These are phyloP conservation scores for Thysanoteuthis rhombus DNA, from an alignment of 2,888 invertebrate species.

Conservation along the genomic window DNA sequence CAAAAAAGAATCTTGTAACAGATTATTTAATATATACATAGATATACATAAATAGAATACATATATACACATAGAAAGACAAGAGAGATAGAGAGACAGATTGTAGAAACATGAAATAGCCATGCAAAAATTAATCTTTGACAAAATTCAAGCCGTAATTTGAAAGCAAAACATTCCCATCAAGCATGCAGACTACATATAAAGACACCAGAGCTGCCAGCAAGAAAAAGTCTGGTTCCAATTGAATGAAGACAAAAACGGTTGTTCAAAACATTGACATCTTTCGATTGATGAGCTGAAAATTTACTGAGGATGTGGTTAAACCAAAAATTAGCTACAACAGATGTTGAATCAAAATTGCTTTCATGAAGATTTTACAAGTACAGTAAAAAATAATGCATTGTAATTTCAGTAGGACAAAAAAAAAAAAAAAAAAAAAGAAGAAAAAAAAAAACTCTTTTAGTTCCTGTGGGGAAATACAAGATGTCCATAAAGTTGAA, in stretches of 20 bases:
- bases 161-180: not conserved
- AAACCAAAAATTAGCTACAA: not conserved
- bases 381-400: too few species aligned
- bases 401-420: too few species aligned
- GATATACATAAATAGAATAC: not conserved
- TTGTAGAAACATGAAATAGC: not conserved
- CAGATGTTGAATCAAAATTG: too few species aligned
- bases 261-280: not conserved
- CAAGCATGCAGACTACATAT: not conserved
- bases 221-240: not conserved
- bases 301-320: not conserved
- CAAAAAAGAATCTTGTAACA: not conserved
- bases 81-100: not conserved
- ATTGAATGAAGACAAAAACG: not conserved
- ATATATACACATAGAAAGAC: not conserved
- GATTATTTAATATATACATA: not conserved
- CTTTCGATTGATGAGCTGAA: not conserved
- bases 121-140: not conserved
- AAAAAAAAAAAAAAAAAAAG: too few species aligned
- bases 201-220: slow-evolving; percentile 27
- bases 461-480: too few species aligned
- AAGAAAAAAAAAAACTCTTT: too few species aligned
- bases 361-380: too few species aligned
- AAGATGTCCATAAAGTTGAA: too few species aligned
- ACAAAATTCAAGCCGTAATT: too few species aligned